These are phyloP conservation scores for Myiagra hebetior DNA, from an alignment of 2,113 vertebrate genomes.

Conservation along the genomic window DNA sequence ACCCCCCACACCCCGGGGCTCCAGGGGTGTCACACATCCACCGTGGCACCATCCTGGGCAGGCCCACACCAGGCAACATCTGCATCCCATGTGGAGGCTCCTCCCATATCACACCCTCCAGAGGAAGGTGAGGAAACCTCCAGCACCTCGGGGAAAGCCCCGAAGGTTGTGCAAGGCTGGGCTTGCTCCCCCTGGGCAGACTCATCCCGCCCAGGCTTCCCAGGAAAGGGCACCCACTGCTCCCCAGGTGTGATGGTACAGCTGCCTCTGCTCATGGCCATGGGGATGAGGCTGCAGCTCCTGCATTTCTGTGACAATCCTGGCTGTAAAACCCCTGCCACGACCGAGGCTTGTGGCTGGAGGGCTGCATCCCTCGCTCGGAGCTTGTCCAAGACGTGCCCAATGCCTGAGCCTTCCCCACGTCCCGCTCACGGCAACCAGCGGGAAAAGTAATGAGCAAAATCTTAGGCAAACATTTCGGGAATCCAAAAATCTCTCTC, in stretches of 20 bases:
- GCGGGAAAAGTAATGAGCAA: neutral
- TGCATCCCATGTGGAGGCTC: neutral
- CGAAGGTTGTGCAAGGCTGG: neutral
- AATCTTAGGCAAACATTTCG: neutral
- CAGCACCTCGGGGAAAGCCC: neutral
- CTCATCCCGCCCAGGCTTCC: neutral
- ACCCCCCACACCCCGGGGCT: neutral
- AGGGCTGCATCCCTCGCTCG: neutral
- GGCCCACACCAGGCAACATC: neutral
- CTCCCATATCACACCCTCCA: rapidly evolving
- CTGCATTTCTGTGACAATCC: neutral
- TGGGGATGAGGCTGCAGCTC: neutral
- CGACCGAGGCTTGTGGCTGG: rapidly evolving
- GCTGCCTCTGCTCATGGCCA: neutral
- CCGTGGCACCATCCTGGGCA: rapidly evolving
- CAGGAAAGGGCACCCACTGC: neutral
- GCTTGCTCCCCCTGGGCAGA: neutral
- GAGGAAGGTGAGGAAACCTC: neutral
- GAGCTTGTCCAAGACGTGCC: neutral
- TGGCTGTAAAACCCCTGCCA: neutral
- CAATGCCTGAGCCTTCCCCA: rapidly evolving
- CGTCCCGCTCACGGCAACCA: neutral
- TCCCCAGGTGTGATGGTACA: neutral
- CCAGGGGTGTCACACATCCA: neutral
- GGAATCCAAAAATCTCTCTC: neutral